A percentile compares a stretch with the other conserved stretches of the same genome.
Evolutionary conservation across 1,140 invertebrate species (phyloP).

Genomic region (Eumaeus atala): DNA sequence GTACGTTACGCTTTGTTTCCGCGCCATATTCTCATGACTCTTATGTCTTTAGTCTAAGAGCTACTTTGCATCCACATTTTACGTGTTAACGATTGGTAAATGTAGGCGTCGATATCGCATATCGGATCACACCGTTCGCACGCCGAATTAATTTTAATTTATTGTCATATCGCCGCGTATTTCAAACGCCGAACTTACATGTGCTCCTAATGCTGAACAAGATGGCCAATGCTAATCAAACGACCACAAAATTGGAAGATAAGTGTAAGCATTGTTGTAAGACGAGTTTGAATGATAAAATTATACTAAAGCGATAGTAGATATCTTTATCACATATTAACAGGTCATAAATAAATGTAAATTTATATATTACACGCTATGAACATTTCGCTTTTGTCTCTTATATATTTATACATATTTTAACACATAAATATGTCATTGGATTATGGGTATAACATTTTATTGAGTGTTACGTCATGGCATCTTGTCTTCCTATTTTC

Average conservation of each 20-base stretch:
- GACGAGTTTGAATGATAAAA: too few species aligned
- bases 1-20: slow-evolving; percentile 61
- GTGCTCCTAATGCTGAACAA: too few species aligned
- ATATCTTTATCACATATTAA: slow-evolving; percentile 16
- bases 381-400: slow-evolving; percentile 13
- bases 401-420: slow-evolving; percentile 8
- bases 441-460: not conserved
- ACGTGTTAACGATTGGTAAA: slow-evolving; percentile 73
- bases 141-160: slow-evolving; percentile 74
- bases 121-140: slow-evolving; percentile 70
- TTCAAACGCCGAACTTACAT: slow-evolving; percentile 32
- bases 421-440: not conserved
- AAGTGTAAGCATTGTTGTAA: too few species aligned
- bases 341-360: slow-evolving; percentile 2
- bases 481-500: not conserved
- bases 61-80: too few species aligned
- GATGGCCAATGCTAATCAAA: too few species aligned
- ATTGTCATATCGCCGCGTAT: slow-evolving; percentile 65
- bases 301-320: not conserved
- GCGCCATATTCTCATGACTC: slow-evolving; percentile 30
- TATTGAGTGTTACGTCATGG: not conserved
- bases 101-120: slow-evolving; percentile 70
- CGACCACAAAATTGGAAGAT: too few species aligned
- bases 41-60: slow-evolving; percentile 43
- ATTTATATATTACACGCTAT: slow-evolving; percentile 11